Conservation (phyloP, 2,888 invertebrate genomes). For the Augochlorella aurata region DNA sequence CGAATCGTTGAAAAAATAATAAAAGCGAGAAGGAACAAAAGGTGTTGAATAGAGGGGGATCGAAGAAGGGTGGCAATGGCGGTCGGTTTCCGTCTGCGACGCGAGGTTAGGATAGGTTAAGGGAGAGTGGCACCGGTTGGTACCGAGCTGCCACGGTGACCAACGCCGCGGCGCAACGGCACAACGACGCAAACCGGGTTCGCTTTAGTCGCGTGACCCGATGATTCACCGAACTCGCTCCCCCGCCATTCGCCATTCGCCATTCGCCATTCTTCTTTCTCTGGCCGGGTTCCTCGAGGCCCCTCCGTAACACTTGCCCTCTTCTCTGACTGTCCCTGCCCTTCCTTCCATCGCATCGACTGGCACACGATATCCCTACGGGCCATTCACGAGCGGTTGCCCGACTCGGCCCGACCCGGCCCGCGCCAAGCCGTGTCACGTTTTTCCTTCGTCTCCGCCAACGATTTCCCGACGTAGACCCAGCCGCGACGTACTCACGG, state of each 20-base stretch:
- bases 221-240: conserved; percentile 76
- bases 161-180: conserved; percentile 50
- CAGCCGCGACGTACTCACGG: conserved; percentile 37
- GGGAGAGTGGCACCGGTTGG: conserved; percentile 74
- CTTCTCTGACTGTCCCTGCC: conserved; percentile 52
- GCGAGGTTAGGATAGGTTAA: conserved; percentile 71
- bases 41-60: background rate
- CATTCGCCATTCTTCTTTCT: conserved; percentile 45
- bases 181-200: conserved; percentile 54
- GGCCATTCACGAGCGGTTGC: conserved; percentile 58
- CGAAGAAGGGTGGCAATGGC: conserved; percentile 14
- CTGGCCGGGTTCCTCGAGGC: conserved; percentile 40
- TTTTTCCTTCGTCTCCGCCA: conserved; percentile 29
- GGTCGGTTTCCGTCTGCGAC: conserved; percentile 60
- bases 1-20: conserved; percentile 24
- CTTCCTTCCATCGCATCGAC: conserved; percentile 44
- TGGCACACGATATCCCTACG: conserved; percentile 63
- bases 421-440: conserved; percentile 22
- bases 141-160: conserved; percentile 63
- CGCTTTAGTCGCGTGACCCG: conserved; percentile 78
- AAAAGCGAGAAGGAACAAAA: conserved; percentile 10
- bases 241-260: conserved; percentile 36
- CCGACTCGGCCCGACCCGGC: background rate
- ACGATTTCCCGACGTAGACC: conserved; percentile 36
- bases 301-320: conserved; percentile 33